A percentile compares a stretch with the other conserved stretches of the same genome.
phyloP scores from a whole-genome alignment of 2,888 invertebrate genomes.

The Ormyrus thymus region DNA sequence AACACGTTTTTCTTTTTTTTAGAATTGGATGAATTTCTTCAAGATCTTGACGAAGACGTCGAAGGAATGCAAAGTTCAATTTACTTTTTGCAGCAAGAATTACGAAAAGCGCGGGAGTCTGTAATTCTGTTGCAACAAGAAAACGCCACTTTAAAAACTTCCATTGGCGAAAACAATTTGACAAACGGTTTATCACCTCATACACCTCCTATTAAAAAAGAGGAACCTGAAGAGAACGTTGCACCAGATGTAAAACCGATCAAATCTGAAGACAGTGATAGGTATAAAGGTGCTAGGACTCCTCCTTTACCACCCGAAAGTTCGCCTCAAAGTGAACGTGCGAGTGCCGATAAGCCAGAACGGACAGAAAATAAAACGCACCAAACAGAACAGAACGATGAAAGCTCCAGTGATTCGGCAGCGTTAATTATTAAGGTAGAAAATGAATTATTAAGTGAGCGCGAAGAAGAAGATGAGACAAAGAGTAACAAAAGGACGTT shows the following conservation, averaged over 20 bases:
- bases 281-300: constrained; percentile 70
- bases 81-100: constrained; percentile 93
- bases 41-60: constrained; percentile 97
- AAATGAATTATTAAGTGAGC: constrained; percentile 73
- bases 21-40: constrained; percentile 96
- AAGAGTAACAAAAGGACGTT: constrained; percentile 58
- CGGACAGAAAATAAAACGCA: constrained; percentile 60
- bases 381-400: constrained; percentile 70
- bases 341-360: constrained; percentile 65
- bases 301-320: constrained; percentile 66
- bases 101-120: constrained; percentile 87
- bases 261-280: constrained; percentile 65
- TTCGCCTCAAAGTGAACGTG: constrained; percentile 63
- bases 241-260: constrained; percentile 56
- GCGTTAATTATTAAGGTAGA: constrained; percentile 74
- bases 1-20: constrained; percentile 63
- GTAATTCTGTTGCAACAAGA: constrained; percentile 81
- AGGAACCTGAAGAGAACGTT: constrained; percentile 60
- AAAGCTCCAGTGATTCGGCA: constrained; percentile 74
- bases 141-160: constrained; percentile 67
- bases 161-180: constrained; percentile 65
- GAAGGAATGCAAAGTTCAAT: constrained; percentile 99
- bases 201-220: constrained; percentile 70
- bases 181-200: constrained; percentile 71
- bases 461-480: constrained; percentile 68